These are phyloP conservation scores for Clarias laeviceps DNA, from an alignment of 2,797 vertebrate genomes.

Conservation along the genomic window DNA sequence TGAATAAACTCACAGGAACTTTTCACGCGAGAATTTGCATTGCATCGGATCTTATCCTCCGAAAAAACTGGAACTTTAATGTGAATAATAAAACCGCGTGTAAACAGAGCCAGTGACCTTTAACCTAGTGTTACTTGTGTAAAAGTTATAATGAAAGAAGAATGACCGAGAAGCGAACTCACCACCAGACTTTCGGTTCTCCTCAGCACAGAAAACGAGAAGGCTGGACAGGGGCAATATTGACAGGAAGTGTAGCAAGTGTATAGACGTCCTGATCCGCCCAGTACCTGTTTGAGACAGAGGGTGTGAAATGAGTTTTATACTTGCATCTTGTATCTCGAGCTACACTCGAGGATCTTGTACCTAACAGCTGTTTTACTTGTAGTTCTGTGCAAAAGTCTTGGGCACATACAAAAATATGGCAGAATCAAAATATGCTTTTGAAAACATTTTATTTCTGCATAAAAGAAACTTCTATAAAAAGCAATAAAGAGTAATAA, in stretches of 20 bases:
- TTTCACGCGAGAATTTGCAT: background rate
- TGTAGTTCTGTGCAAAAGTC: too few relatives aligned
- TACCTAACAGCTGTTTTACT: too few relatives aligned
- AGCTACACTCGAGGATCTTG: too few relatives aligned
- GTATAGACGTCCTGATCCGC: conserved; percentile 86
- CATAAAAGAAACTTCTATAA: too few relatives aligned
- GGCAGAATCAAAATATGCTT: too few relatives aligned
- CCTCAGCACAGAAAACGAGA: conserved; percentile 84
- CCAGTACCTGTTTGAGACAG: conserved; percentile 78
- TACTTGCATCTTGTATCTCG: background rate
- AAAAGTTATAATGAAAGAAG: conserved; percentile 3
- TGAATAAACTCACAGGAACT: background rate
- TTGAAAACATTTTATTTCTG: too few relatives aligned
- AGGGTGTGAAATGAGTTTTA: background rate
- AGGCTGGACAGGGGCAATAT: conserved; percentile 90
- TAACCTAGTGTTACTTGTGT: background rate
- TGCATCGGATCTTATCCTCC: too few relatives aligned
- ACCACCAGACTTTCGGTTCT: conserved; percentile 87
- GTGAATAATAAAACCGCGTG: background rate
- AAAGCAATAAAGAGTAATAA: too few relatives aligned
- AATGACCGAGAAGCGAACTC: conserved; percentile 63
- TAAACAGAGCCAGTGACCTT: background rate
- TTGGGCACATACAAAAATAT: too few relatives aligned
- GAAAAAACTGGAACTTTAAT: too few relatives aligned
- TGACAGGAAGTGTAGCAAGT: conserved; percentile 90